A percentile compares a stretch with the other conserved stretches of the same genome.
Evolutionary conservation across 2,797 vertebrate genomes (phyloP).

Genomic region (Botia kubotai): DNA sequence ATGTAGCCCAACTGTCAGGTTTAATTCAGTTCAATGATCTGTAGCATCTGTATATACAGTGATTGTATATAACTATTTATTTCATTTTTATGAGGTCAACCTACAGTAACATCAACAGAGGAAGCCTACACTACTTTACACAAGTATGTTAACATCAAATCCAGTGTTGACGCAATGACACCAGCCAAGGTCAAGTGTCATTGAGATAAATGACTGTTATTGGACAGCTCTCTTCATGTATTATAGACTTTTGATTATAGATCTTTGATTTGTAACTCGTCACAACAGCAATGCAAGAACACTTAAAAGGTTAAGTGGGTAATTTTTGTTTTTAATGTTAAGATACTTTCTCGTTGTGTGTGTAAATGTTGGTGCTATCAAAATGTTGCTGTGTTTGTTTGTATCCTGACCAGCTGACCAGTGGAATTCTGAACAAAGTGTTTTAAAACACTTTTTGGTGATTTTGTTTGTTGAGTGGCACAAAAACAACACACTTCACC

Average conservation of each 20-base stretch:
- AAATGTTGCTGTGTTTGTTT: too few relatives aligned
- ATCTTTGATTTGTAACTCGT: too few relatives aligned
- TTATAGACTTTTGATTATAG: neutral
- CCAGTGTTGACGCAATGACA: neutral
- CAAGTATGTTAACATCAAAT: neutral
- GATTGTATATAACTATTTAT: neutral
- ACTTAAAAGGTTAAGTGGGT: neutral
- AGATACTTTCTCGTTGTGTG: neutral
- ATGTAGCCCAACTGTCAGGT: neutral
- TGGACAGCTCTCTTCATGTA: neutral
- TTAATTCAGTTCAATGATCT: slow-evolving; percentile 22
- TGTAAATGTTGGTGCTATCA: too few relatives aligned
- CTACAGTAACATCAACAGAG: too few relatives aligned
- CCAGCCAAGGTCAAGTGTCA: neutral
- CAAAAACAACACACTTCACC: too few relatives aligned
- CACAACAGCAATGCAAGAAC: too few relatives aligned
- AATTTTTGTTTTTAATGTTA: neutral
- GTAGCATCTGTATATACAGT: neutral
- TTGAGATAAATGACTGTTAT: neutral
- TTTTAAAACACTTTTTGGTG: too few relatives aligned
- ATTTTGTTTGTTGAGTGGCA: too few relatives aligned
- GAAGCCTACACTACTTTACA: neutral
- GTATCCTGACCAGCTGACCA: too few relatives aligned
- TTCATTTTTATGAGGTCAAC: neutral
- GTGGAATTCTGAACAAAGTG: too few relatives aligned